A percentile compares a stretch with the other conserved stretches of the same genome.
These are phyloP conservation scores for Pristionchus entomophagus DNA, from an alignment of 2,888 invertebrate species.

Conservation along the genomic window DNA sequence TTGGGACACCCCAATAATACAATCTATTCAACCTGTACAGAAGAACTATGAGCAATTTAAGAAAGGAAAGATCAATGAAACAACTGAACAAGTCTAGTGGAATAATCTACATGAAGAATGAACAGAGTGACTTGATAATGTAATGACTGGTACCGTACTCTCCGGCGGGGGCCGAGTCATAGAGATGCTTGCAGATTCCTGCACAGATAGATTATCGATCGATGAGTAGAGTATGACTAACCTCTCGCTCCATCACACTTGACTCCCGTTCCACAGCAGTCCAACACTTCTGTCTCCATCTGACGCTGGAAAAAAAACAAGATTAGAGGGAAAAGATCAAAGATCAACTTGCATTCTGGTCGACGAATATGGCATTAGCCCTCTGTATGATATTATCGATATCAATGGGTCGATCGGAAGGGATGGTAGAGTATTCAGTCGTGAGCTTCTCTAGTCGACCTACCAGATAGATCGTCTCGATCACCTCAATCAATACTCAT, in stretches of 20 bases:
- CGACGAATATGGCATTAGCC: slow-evolving; percentile 93
- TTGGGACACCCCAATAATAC: too few species aligned
- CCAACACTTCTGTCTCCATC: slow-evolving; percentile 90
- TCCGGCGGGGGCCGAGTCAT: slow-evolving; percentile 97
- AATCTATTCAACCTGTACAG: slow-evolving; percentile 31
- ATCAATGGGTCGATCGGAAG: slow-evolving; percentile 74
- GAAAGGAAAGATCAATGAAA: not conserved
- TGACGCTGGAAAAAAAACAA: slow-evolving; percentile 82
- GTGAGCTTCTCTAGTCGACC: slow-evolving; percentile 83
- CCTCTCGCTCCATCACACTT: slow-evolving; percentile 89
- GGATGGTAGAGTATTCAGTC: slow-evolving; percentile 63
- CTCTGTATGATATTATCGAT: slow-evolving; percentile 93
- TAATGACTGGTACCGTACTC: slow-evolving; percentile 98
- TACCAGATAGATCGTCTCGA: slow-evolving; percentile 94
- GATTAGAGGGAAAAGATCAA: not conserved
- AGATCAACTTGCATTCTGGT: slow-evolving; percentile 87
- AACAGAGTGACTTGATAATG: slow-evolving; percentile 80
- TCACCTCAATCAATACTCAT: slow-evolving; percentile 79
- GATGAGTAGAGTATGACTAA: not conserved
- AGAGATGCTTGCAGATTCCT: slow-evolving; percentile 95
- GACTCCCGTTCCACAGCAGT: slow-evolving; percentile 86
- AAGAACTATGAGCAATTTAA: not conserved
- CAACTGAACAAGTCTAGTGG: not conserved
- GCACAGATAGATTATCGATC: not conserved
- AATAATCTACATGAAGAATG: slow-evolving; percentile 40